These are phyloP conservation scores for Gallinago undulata DNA, from an alignment of 2,113 vertebrate species.

Conservation along the genomic window DNA sequence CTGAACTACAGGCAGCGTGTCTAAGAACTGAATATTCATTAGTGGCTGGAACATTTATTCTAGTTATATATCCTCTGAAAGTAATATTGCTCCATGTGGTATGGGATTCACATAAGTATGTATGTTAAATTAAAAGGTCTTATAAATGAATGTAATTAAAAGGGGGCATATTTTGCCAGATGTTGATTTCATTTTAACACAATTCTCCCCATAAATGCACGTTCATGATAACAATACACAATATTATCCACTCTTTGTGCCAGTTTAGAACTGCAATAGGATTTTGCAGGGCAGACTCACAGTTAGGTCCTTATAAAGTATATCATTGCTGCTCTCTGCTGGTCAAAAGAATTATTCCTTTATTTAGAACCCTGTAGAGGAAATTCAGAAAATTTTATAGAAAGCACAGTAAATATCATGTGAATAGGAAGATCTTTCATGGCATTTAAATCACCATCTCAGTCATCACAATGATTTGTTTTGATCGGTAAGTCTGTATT, in stretches of 20 bases:
- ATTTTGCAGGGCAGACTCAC: not conserved
- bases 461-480: not conserved
- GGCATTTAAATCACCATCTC: not conserved
- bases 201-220: not conserved
- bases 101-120: not conserved
- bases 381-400: not conserved
- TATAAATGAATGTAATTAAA: not conserved
- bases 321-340: conserved; percentile 80
- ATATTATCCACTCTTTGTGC: not conserved
- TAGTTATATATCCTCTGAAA: not conserved
- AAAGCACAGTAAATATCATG: not conserved
- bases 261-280: not conserved
- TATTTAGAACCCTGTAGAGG: not conserved
- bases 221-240: not conserved
- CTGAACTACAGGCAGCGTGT: not conserved
- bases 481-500: not conserved
- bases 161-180: not conserved
- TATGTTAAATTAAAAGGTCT: not conserved
- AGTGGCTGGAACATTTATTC: not conserved
- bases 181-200: not conserved
- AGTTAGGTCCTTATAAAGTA: not conserved
- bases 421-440: not conserved
- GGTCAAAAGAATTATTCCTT: conserved; percentile 66
- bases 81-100: not conserved
- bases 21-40: not conserved